Evolutionary conservation across 2,888 invertebrate genomes (phyloP), one percentile per base, ranked within the genome.

Genomic region (Junonia oenone): DNA sequence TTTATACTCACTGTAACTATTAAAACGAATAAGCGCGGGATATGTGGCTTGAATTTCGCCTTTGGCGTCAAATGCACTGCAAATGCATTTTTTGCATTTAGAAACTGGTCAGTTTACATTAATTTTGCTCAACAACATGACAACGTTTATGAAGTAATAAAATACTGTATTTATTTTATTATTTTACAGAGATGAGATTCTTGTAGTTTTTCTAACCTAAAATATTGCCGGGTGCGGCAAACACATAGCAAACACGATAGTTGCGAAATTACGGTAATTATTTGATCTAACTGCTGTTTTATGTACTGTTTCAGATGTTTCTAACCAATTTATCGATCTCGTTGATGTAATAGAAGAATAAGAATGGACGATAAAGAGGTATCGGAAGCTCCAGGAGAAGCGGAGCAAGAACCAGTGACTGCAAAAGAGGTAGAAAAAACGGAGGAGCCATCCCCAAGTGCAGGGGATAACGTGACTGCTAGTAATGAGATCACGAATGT

Each of bases 11-110:
- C 22, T 53, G 45, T 29, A 55, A 55, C 35, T 26, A 31, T 5
- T 35, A 57, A 62, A 57, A 63, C 48, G 68, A 82, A 80, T 83
- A 81, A 85, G 88, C 88, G 88, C 88, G 88, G 88, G 88, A 86
- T 78, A 73, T 76, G 68, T 74, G 70, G 73, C 73, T 77, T 69
- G 72, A 65, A 51, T 65, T 66, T 60, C 62, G 65, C 69, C 58
- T 62, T 75, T 76, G 71, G 84, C 84, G 81, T 85, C 84, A 64
- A 73, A 53, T 56, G 54, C 50, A 51, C 50, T 52, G 22, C 31
- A 51, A 38, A 33, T 47, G 27, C 14, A 35, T 15, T 35, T 35
- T 9, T 31, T 52, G 54, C 40, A n/a, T 22, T 51, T 37, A 31
- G 26, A 38, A 22, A 3, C 22, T 11, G 11, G n/a, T 13, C 17